Percentiles rank a stretch among this genome's conserved stretches.
These are phyloP conservation scores for Ophion slaviceki DNA, from an alignment of 2,888 invertebrate species.

Conservation along the genomic window DNA sequence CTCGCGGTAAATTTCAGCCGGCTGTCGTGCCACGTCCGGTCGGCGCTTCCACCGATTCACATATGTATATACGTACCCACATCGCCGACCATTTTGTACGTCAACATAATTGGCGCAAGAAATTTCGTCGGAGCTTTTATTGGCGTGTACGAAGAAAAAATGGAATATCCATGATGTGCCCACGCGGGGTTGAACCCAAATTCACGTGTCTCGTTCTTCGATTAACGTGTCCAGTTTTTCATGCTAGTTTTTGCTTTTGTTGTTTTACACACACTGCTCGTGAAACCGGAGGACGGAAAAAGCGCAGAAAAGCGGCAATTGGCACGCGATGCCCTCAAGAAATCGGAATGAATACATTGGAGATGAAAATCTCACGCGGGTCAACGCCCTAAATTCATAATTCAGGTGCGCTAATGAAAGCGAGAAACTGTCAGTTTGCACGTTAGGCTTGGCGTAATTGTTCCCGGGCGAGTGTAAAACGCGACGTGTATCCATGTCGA, in stretches of 20 bases:
- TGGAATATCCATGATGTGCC: background rate
- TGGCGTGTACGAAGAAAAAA: slow-evolving; percentile 9
- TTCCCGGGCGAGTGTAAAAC: slow-evolving; percentile 21
- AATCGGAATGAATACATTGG: slow-evolving; percentile 23
- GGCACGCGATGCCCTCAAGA: slow-evolving; percentile 15
- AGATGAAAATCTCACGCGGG: slow-evolving; percentile 40
- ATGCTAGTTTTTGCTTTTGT: slow-evolving; percentile 7
- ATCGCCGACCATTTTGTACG: slow-evolving; percentile 42
- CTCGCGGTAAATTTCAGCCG: slow-evolving; percentile 44
- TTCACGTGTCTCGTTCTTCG: slow-evolving; percentile 12
- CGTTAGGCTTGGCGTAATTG: slow-evolving; percentile 36
- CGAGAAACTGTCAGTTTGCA: slow-evolving; percentile 11
- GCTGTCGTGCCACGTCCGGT: slow-evolving; percentile 49
- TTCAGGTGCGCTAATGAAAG: slow-evolving; percentile 8
- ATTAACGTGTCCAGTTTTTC: background rate
- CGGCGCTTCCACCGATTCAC: slow-evolving; percentile 43
- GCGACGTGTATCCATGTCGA: slow-evolving; percentile 10
- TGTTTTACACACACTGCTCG: slow-evolving; percentile 23
- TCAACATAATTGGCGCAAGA: slow-evolving; percentile 56
- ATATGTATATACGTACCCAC: background rate
- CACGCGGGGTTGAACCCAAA: slow-evolving; percentile 4
- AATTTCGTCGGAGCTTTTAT: slow-evolving; percentile 46
- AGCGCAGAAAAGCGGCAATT: background rate
- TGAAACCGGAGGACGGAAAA: slow-evolving; percentile 2
- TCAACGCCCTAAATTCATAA: slow-evolving; percentile 46